Percentiles rank a stretch among this genome's conserved stretches.
These are phyloP conservation scores for Alviniconcha strummeri DNA, from an alignment of 2,888 invertebrate species.

Conservation along the genomic window DNA sequence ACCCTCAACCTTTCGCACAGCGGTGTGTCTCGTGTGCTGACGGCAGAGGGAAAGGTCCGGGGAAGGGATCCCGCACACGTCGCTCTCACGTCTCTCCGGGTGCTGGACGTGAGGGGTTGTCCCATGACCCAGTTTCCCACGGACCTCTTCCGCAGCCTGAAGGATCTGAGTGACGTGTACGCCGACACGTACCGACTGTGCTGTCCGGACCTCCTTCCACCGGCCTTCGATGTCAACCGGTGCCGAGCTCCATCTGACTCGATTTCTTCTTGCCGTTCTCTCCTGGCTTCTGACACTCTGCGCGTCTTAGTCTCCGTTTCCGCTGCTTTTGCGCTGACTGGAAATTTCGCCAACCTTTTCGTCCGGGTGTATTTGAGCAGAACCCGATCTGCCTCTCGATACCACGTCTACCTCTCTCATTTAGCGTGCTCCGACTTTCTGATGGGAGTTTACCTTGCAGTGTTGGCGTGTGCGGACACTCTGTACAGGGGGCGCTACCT, in stretches of 20 bases:
- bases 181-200: conserved; percentile 2
- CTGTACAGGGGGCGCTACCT: conserved; percentile 4
- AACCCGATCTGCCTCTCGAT: neutral
- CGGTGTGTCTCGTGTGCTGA: neutral
- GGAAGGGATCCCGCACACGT: neutral
- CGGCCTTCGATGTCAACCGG: neutral
- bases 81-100: neutral
- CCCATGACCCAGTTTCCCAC: neutral
- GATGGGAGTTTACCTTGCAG: neutral
- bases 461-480: neutral
- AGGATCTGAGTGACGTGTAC: neutral
- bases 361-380: neutral
- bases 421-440: neutral
- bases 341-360: neutral
- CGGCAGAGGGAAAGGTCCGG: neutral
- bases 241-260: neutral
- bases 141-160: neutral
- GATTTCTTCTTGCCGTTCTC: neutral
- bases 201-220: neutral
- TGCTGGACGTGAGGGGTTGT: neutral
- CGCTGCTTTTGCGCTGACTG: neutral
- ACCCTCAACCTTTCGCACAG: neutral
- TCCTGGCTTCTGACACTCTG: neutral
- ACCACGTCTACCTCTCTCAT: neutral
- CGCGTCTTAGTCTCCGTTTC: neutral